Base-by-base conservation (phyloP, 2,113 vertebrate species). In the Albula glossodonta region DNA sequence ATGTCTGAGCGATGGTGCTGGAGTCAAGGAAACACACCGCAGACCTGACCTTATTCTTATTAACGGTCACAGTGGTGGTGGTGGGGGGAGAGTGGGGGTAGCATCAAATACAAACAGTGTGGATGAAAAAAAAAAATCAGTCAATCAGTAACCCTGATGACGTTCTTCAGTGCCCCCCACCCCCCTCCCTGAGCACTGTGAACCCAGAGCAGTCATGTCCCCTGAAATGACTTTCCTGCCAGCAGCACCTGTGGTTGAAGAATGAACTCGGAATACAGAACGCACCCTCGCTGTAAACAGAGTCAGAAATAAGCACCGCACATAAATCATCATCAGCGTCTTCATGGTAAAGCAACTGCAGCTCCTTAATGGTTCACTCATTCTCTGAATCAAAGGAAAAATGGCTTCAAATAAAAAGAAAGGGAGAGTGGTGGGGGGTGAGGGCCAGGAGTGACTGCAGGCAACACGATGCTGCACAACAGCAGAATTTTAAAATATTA, bases 401-500 rank as follows among this genome's bases (percentile, higher is more conserved):
- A 41, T 41, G 31, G 31, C 31, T 41, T 41, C 31, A 41, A 41
- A 41, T 41, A 41, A 41, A 41, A 41, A 88, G 77, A 90, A 86
- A 9, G 57, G 51, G 80, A 80, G 82, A 87, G 80, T 51, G 52
- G 51, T 77, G 82, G 80, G 87, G 48, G 53, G 19, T 83, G 41
- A 89, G 88, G 89, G 12, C 79, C 19, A 7, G 19, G 81, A 84
- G 85, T 88, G 90, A 88, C 81, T 82, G 56, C 31, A 91, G 81
- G 86, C 84, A 84, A 89, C 87, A 84, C 41, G 0, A 49, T 56
- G 57, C 88, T 25, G 80, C 49, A 86, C 89, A 25, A 80, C 84
- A 25, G 89, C 48, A 84, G 88, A 87, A 87, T 92, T 89, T 87
- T 94, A 89, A 94, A 94, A 94, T 93, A 94, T 94, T 93, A 91